A percentile compares a stretch with the other conserved stretches of the same genome.
These are phyloP conservation scores for Deroplatys truncata DNA, from an alignment of 2,888 invertebrate species.

Conservation along the genomic window DNA sequence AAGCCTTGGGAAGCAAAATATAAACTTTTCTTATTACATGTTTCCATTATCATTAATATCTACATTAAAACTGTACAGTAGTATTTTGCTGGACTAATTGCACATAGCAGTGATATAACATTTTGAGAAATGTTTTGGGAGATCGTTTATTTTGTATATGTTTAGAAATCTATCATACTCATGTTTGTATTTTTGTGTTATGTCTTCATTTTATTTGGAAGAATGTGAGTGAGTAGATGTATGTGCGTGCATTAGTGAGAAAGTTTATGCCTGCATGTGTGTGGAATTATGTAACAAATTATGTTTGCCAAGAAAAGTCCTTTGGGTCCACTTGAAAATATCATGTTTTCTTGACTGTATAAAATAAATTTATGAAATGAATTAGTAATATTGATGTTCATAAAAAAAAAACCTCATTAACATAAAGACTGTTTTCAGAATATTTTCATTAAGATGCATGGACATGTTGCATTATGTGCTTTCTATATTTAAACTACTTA, in stretches of 20 bases:
- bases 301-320: background rate
- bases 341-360: background rate
- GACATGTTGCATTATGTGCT: background rate
- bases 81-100: background rate
- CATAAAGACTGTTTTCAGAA: background rate
- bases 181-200: background rate
- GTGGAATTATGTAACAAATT: background rate
- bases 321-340: background rate
- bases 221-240: background rate
- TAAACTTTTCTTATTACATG: background rate
- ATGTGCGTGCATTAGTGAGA: background rate
- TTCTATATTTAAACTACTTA: background rate
- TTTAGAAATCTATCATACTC: background rate
- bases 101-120: too few species aligned
- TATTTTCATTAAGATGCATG: background rate
- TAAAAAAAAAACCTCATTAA: background rate
- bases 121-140: background rate
- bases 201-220: background rate
- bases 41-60: background rate
- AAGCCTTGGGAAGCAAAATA: background rate
- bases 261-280: background rate
- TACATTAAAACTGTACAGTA: background rate
- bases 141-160: background rate
- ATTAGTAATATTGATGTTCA: background rate
- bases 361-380: background rate